Conservation (phyloP, 2,888 invertebrate genomes). For the Amphipyra berbera region DNA sequence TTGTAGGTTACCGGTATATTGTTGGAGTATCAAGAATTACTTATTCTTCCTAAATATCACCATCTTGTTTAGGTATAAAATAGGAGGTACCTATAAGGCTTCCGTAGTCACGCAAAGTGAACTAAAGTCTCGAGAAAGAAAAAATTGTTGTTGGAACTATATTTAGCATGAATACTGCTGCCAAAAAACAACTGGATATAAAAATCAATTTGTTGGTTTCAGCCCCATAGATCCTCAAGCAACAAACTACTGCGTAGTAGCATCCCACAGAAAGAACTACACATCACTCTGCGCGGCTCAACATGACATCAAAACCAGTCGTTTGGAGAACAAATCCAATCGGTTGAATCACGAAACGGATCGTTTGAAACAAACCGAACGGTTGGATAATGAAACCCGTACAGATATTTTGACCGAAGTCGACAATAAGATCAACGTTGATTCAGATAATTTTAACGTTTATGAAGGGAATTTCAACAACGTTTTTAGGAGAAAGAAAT, state of each 20-base stretch:
- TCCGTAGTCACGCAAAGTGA: too few species aligned
- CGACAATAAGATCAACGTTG: slow-evolving; percentile 76
- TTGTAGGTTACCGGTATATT: too few species aligned
- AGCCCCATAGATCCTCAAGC: slow-evolving; percentile 86
- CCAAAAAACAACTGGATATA: too few species aligned
- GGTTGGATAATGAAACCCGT: slow-evolving; percentile 53
- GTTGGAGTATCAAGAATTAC: too few species aligned
- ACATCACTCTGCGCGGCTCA: slow-evolving; percentile 85
- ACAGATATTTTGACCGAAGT: slow-evolving; percentile 64
- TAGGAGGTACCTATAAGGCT: too few species aligned
- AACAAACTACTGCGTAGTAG: slow-evolving; percentile 84
- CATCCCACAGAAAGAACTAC: slow-evolving; percentile 81
- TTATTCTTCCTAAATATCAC: too few species aligned
- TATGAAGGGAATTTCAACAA: slow-evolving; percentile 77
- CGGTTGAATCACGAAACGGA: slow-evolving; percentile 57
- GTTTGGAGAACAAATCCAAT: slow-evolving; percentile 70
- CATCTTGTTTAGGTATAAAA: too few species aligned
- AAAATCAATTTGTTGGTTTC: slow-evolving; percentile 55
- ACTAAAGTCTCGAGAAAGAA: too few species aligned
- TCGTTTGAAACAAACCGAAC: slow-evolving; percentile 44
- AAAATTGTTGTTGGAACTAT: too few species aligned
- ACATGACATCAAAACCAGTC: slow-evolving; percentile 71
- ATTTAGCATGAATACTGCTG: background rate
- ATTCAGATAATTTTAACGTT: slow-evolving; percentile 69
- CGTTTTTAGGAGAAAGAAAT: slow-evolving; percentile 78